Base-by-base conservation (phyloP, 2,888 invertebrate genomes). In the Lypha dubia region DNA sequence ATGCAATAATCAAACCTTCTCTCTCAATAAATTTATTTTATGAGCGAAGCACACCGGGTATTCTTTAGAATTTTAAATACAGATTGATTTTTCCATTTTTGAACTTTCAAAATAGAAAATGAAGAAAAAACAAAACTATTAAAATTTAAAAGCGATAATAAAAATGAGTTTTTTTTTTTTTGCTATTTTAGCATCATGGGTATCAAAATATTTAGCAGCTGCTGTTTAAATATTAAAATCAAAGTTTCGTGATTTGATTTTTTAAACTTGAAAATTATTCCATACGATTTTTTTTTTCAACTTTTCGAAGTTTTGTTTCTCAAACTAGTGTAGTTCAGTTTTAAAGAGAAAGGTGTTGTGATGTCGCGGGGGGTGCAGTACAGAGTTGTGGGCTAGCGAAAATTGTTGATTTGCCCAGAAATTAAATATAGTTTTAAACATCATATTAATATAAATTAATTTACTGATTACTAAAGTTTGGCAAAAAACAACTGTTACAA, bases 31-130 rank as follows among this genome's bases (percentile, higher is more conserved):
- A n/a, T n/a, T n/a, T n/a, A n/a, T n/a, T n/a, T 38, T 38, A 3
- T 11, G 38, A 13, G 38, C 38, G 22, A 0, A 22, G 20, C 49
- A 11, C 8, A 11, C 20, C 49, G 20, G 49, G 20, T 11, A n/a
- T 20, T 20, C 28, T 3, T 2, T n/a, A 9, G 6, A 28, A 7
- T n/a, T 56, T 56, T 28, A 4, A 2, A 3, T 62, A 63, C 15
- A 24, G 44, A 70, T 79, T 70, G 70, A 79, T 70, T 79, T 79
- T 73, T 51, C 32, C 15, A n/a, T n/a, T 24, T 58, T 49, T 20
- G 13, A 13, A 9, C 15, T 24, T 11, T 20, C n/a, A 0, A 24
- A 17, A 6, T n/a, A n/a, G n/a, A n/a, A n/a, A n/a, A n/a, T n/a
- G n/a, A n/a, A 4, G 32, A 38, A 20, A 68, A 67, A 3, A 49